Percentiles rank a stretch among this genome's conserved stretches.
Evolutionary conservation across 2,888 invertebrate species (phyloP).

Genomic region (Tridacna crocea): DNA sequence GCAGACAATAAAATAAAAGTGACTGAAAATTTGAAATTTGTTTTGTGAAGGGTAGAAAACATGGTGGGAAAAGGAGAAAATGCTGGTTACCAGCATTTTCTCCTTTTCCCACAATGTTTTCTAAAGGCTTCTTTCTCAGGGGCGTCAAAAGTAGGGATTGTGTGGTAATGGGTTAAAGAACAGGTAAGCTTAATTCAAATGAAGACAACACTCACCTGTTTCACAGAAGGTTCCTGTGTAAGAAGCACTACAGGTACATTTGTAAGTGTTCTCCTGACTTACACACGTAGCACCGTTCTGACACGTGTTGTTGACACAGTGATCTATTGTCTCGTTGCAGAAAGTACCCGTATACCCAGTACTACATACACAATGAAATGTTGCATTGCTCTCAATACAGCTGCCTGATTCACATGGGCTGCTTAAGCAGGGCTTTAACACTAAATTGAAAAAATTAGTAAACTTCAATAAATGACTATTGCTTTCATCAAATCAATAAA

Average conservation of each 20-base stretch:
- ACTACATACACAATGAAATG: not conserved
- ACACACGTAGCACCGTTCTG: constrained; percentile 13
- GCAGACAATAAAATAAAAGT: not conserved
- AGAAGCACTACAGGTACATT: not conserved
- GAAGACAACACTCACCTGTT: not conserved
- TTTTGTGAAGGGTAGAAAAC: not conserved
- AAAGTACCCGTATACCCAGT: not conserved
- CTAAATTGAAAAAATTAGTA: not conserved
- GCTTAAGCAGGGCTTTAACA: constrained; percentile 11
- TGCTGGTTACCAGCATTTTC: not conserved
- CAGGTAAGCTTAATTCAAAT: too few relatives aligned
- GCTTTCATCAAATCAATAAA: too few relatives aligned
- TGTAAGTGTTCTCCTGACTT: not conserved
- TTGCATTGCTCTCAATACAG: not conserved
- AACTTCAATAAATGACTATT: not conserved
- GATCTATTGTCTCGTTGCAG: not conserved
- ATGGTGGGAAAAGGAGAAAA: not conserved
- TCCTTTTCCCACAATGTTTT: not conserved
- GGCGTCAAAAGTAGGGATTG: too few relatives aligned
- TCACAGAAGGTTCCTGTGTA: constrained; percentile 17
- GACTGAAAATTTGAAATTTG: not conserved
- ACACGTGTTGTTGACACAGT: not conserved
- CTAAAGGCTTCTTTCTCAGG: not conserved
- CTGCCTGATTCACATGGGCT: constrained; percentile 6
- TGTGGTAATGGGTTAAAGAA: too few relatives aligned